phyloP scores from a whole-genome alignment of 1,140 invertebrate species.

The Metaphire vulgaris region DNA sequence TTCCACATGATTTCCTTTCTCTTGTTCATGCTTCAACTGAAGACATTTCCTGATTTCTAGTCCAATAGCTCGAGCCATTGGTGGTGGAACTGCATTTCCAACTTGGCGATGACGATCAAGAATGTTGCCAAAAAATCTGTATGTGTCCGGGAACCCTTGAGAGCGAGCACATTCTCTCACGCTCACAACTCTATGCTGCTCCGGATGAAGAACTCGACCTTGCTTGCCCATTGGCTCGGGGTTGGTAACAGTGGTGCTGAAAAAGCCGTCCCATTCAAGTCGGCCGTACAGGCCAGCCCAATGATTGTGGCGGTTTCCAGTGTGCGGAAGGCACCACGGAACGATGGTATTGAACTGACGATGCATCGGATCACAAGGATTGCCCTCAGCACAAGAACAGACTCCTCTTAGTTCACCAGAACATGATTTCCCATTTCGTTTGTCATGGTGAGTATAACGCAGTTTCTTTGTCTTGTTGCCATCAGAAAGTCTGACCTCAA shows the following conservation, averaged over 20 bases:
- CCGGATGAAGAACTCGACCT: conserved; percentile 72
- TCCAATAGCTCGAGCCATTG: conserved; percentile 68
- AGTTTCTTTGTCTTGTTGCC: conserved; percentile 59
- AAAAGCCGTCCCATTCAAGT: conserved; percentile 76
- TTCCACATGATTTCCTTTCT: too few species aligned
- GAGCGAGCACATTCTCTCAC: conserved; percentile 78
- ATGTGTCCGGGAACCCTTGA: conserved; percentile 76
- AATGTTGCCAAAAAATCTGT: conserved; percentile 68
- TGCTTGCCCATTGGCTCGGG: conserved; percentile 87
- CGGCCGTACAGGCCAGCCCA: conserved; percentile 73
- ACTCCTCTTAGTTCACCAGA: conserved; percentile 66
- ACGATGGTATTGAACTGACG: conserved; percentile 77
- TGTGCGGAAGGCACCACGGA: conserved; percentile 85
- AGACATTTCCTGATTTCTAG: conserved; percentile 56
- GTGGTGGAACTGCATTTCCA: conserved; percentile 81
- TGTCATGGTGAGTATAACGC: conserved; percentile 66
- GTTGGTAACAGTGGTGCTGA: conserved; percentile 70
- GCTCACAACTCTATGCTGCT: conserved; percentile 72
- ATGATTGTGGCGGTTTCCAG: conserved; percentile 75
- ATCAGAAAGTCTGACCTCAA: conserved; percentile 64
- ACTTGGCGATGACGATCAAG: conserved; percentile 75
- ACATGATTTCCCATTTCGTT: conserved; percentile 60
- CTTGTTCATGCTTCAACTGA: too few species aligned
- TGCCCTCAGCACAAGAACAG: conserved; percentile 65
- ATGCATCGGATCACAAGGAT: conserved; percentile 64